Evolutionary conservation across 2,113 vertebrate genomes (phyloP).

Genomic region (Andinoacara biseriatus): DNA sequence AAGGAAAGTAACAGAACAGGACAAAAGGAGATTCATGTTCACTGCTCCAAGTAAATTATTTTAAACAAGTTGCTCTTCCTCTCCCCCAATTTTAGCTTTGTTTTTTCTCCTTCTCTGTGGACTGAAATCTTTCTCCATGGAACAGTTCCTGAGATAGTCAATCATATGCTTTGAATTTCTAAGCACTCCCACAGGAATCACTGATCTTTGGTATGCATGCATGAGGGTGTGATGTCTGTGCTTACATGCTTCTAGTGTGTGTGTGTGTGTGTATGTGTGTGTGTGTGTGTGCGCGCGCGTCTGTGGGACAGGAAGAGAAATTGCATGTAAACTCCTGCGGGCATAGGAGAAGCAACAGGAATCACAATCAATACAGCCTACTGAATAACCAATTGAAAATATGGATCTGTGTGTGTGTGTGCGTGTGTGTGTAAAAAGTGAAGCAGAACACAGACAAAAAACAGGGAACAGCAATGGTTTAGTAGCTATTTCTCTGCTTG

Average conservation of each 20-base stretch:
- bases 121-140: constrained; percentile 43
- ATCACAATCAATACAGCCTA: constrained; percentile 42
- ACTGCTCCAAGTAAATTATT: constrained; percentile 46
- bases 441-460: constrained; percentile 1
- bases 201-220: background rate
- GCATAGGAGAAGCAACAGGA: constrained; percentile 27
- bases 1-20: background rate
- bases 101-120: constrained; percentile 4
- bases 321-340: background rate
- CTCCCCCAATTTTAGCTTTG: constrained; percentile 9
- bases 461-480: background rate
- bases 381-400: constrained; percentile 53
- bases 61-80: constrained; percentile 17
- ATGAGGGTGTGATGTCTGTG: background rate
- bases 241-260: background rate
- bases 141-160: constrained; percentile 34
- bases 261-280: background rate
- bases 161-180: constrained; percentile 40
- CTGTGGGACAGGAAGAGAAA: background rate
- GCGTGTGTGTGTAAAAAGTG: background rate
- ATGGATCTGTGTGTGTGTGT: constrained; percentile 47
- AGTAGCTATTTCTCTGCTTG: constrained; percentile 7
- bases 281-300: background rate
- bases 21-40: background rate
- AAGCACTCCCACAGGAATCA: constrained; percentile 30